Evolutionary conservation across 2,113 vertebrate genomes (phyloP), one percentile per base, ranked within the genome.

Genomic region (Ploceus nigricollis): DNA sequence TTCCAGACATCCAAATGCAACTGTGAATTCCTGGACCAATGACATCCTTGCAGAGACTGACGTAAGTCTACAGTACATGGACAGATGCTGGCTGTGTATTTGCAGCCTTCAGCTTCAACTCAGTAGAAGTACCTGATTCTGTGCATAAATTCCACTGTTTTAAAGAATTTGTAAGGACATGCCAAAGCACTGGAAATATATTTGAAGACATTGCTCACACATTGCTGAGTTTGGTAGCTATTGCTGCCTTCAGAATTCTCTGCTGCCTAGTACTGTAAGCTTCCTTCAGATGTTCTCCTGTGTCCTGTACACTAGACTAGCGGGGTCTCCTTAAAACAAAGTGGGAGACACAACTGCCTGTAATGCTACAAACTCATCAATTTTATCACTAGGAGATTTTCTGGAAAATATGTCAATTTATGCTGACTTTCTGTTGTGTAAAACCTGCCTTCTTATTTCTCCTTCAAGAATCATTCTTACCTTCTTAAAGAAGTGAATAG

Each of bases 21-120:
- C 20, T 10, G 2, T 24, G 40, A 76, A 71, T 56, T 93, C 79
- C 48, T 70, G 58, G 39, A 35, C 39, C n/a, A 61, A 21, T 10
- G 27, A 42, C 35, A 40, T 56, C 44, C 56, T 73, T 66, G 45
- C 50, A 86, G 60, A 78, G 64, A 70, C 39, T 58, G 50, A 53
- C 1, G 0, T 27, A 65, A 72, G 28, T 4, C 10, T n/a, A 50
- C 23, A 39, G 39, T 3, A 66, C 42, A 33, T 0, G 0, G n/a
- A 33, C 48, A 87, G 70, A 48, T 57, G 71, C 12, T 57, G 42
- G 15, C 35, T 54, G 20, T 44, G 22, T 63, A 80, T 47, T 27
- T 58, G 39, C 79, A 82, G 63, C 17, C 54, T 35, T 83, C 39
- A 20, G 35, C 39, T 90, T 50, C 50, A 53, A 47, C 50, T 87